Base-by-base conservation (phyloP, 2,797 vertebrate genomes). In the Danio choprae region DNA sequence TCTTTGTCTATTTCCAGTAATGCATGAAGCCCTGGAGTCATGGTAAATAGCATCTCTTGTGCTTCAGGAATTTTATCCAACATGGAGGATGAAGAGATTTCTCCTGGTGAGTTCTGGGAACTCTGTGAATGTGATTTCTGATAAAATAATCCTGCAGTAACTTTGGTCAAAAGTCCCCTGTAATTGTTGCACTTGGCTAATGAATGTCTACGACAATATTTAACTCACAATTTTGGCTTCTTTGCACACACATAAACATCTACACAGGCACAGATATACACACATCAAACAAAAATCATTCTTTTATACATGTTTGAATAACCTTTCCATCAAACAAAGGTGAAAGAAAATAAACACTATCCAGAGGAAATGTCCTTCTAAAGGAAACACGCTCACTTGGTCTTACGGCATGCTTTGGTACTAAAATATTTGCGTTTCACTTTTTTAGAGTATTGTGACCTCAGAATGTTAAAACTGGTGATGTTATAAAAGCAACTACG, bases 131-230 rank as follows among this genome's bases (percentile, higher is more conserved):
- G 63, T 74, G 53, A 73, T 41, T 18, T 78, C 48, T 78, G 60
- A 65, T 74, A 15, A 79, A 81, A 81, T 65, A 69, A 77, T 77
- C 64, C 77, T 43, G 58, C 20, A 83, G 41, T 29, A 46, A 51
- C 62, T 79, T 74, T 78, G 70, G 44, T 67, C 53, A 79, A 51
- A 82, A 68, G 51, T 59, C 59, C 63, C 68, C 43, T 63, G 12
- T 58, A 69, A 40, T 18, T 83, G 58, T 83, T 83, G 65, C 10
- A 48, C 67, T 81, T 81, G 72, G 50, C 81, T 63, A 48, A 77
- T 56, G 50, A 48, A 64, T 20, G 67, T 63, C 50, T 79, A 46
- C 53, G 58, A 65, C 74, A 59, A 71, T 69, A 64, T 36, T 72
- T 55, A 75, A 78, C 43, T 12, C 46, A 58, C 48, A 56, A 70